phyloP scores from a whole-genome alignment of 2,797 vertebrate species.

The Buphagus erythrorhynchus region DNA sequence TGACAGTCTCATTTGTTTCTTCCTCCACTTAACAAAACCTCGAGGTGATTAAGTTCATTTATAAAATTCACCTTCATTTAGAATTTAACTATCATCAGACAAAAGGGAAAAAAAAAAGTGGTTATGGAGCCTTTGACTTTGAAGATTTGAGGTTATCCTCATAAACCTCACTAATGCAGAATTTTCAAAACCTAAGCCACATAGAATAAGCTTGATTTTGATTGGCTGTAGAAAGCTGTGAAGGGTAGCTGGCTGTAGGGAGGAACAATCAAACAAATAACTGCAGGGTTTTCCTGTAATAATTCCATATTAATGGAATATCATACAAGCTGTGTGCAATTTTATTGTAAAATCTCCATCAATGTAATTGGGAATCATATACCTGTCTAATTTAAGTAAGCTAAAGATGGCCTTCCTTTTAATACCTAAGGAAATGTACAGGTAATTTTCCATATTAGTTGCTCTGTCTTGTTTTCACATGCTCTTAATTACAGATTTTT shows the following conservation, averaged over 20 bases:
- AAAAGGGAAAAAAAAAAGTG: background rate
- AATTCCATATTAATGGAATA: background rate
- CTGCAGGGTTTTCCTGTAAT: background rate
- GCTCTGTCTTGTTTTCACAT: background rate
- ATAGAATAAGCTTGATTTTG: background rate
- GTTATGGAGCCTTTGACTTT: background rate
- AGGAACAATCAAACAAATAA: background rate
- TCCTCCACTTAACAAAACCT: background rate
- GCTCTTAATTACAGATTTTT: background rate
- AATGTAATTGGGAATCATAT: background rate
- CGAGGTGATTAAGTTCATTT: background rate
- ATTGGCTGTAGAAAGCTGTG: background rate
- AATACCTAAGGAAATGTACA: background rate
- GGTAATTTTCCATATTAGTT: background rate
- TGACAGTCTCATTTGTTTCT: background rate
- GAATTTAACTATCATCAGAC: background rate
- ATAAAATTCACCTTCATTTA: background rate
- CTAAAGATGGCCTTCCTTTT: background rate
- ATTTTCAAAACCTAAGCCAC: background rate
- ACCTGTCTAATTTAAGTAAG: background rate
- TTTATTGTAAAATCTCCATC: background rate
- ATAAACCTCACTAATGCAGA: background rate
- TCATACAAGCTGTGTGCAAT: background rate
- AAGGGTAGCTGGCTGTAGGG: background rate
- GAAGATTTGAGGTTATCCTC: background rate